Base-by-base conservation (phyloP, 2,888 invertebrate genomes). In the Villa cingulata region DNA sequence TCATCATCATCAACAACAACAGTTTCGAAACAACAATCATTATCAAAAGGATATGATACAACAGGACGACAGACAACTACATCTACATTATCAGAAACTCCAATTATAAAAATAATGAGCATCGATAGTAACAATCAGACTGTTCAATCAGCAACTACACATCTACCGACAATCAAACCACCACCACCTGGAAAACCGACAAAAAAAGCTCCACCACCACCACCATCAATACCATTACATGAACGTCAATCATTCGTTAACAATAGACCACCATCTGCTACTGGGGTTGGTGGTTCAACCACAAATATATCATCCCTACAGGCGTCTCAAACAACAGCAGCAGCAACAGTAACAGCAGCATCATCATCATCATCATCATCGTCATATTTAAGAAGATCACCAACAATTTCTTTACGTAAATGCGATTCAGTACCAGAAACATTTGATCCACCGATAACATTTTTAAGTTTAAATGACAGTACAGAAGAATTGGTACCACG, bases 401-500 rank as follows among this genome's bases (percentile, higher is more conserved):
- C 29, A 32, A 9, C 29, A 32, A 32, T 4, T 12, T 12, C 12
- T 7, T 12, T 41, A 19, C 12, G 40, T 12, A 43, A 46, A 27
- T 23, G 23, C 14, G 43, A 42, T 14, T 44, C 43, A 6, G 66
- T 40, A 62, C 66, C 0, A 58, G 71, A 7, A 49, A 48, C 15
- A 50, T 54, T 23, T 51, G 56, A 48, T n/a, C 44, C 41, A 16
- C 48, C 37, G 7, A 46, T 43, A 15, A 45, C 45, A 9, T 50
- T 50, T 32, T 15, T 50, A 15, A 48, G 29, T 45, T 43, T 52
- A 23, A 50, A 50, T 37, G 57, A 73, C 1, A 75, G 75, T 58
- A 74, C 73, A 1, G 75, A 76, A 47, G 70, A 72, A 53, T 61
- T 77, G 41, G 70, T 76, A 18, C 71, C 72, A 2, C 41, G 52